phyloP scores from a whole-genome alignment of 2,797 vertebrate genomes.

The Malacoraja senta region DNA sequence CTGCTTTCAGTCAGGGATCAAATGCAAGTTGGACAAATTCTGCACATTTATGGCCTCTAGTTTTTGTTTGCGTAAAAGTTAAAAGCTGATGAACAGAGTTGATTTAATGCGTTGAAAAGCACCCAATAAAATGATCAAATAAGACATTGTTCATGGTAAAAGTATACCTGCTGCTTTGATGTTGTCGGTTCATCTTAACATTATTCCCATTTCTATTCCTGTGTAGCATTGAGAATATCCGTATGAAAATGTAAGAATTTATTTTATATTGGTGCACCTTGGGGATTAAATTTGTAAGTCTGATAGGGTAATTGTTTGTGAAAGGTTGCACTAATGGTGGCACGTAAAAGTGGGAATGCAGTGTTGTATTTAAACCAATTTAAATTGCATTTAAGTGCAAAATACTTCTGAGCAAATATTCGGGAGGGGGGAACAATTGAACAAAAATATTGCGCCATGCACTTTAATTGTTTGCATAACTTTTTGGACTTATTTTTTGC shows the following conservation, averaged over 20 bases:
- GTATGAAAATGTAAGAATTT: conserved; percentile 80
- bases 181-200: conserved; percentile 47
- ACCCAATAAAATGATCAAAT: not conserved
- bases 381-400: not conserved
- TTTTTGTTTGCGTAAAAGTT: not conserved
- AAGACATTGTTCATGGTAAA: not conserved
- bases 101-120: not conserved
- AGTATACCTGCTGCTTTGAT: not conserved
- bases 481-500: conserved; percentile 10
- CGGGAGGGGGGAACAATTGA: not conserved
- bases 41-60: not conserved
- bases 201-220: conserved; percentile 64
- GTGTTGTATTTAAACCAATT: not conserved
- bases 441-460: not conserved
- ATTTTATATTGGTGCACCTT: conserved; percentile 42
- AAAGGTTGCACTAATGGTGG: not conserved
- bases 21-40: conserved; percentile 63
- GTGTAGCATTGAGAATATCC: conserved; percentile 75
- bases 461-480: conserved; percentile 6
- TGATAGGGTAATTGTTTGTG: not conserved
- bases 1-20: conserved; percentile 43
- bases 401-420: not conserved
- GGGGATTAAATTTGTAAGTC: conserved; percentile 7
- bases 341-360: not conserved
- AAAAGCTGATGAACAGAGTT: not conserved